Conservation (phyloP, 2,888 invertebrate genomes). For the Caenorhabditis sp. region DNA sequence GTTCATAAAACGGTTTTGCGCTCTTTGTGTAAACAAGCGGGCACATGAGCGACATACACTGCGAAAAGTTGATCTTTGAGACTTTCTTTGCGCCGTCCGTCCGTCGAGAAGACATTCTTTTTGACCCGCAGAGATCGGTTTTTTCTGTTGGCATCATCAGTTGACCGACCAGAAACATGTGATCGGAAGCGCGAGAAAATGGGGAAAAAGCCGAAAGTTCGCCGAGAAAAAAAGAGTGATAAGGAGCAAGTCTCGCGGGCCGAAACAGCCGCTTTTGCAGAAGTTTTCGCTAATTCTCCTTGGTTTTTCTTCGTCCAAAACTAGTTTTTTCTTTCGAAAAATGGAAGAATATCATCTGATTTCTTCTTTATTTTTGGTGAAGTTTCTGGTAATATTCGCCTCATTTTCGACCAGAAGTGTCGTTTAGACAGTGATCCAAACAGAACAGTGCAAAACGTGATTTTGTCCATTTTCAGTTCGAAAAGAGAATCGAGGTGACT, state of each 20-base stretch:
- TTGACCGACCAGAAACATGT: conserved; percentile 50
- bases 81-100: conserved; percentile 10
- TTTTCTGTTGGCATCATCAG: conserved; percentile 25
- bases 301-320: neutral
- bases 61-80: conserved; percentile 60
- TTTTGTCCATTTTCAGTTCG: too few relatives aligned
- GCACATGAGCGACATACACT: conserved; percentile 8
- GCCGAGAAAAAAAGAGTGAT: neutral
- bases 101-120: neutral
- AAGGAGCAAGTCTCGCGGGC: neutral
- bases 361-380: too few relatives aligned
- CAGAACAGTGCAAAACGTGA: too few relatives aligned
- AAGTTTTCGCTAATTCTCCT: too few relatives aligned
- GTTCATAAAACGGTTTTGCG: conserved; percentile 60
- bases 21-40: conserved; percentile 52
- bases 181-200: conserved; percentile 13
- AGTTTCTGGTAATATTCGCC: too few relatives aligned
- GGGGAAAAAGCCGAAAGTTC: neutral
- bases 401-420: too few relatives aligned
- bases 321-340: conserved; percentile 5
- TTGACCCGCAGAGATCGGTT: neutral
- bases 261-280: neutral
- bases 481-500: too few relatives aligned
- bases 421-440: too few relatives aligned
- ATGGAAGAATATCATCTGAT: too few relatives aligned